Percentiles rank a stretch among this genome's conserved stretches.
phyloP scores from a whole-genome alignment of 2,113 vertebrate species.

The Eulacestoma nigropectus region DNA sequence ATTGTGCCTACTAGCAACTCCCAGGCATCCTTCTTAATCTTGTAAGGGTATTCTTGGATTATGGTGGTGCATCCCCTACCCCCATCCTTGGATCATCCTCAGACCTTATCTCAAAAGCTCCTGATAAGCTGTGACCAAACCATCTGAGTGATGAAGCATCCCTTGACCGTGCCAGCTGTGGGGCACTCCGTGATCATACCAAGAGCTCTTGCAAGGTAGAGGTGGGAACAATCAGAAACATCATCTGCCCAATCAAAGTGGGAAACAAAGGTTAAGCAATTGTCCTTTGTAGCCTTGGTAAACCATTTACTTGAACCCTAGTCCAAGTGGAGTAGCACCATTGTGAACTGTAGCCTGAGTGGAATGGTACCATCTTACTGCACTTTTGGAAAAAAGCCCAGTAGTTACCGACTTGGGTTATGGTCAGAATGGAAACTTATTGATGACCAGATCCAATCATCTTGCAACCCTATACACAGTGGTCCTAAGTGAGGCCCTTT shows the following conservation, averaged over 20 bases:
- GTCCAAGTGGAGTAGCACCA: background rate
- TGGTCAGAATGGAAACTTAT: background rate
- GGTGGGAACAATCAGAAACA: background rate
- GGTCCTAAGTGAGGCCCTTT: background rate
- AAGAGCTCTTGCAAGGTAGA: background rate
- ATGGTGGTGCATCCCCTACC: background rate
- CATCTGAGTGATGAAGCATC: background rate
- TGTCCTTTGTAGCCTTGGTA: background rate
- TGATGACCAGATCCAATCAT: background rate
- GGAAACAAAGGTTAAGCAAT: background rate
- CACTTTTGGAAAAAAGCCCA: background rate
- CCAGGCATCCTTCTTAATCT: background rate
- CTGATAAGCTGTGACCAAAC: background rate
- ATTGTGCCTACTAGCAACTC: background rate
- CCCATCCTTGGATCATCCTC: background rate
- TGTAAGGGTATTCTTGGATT: background rate
- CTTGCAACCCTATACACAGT: background rate
- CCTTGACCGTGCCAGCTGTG: fast-evolving
- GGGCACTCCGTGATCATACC: background rate
- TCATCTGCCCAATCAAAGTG: background rate
- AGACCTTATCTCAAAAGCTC: background rate
- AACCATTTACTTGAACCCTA: background rate
- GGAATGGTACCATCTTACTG: background rate
- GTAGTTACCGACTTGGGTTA: background rate
- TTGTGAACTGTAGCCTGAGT: background rate